phyloP scores from a whole-genome alignment of 1,140 invertebrate species.

The Drosophila ogumai region DNA sequence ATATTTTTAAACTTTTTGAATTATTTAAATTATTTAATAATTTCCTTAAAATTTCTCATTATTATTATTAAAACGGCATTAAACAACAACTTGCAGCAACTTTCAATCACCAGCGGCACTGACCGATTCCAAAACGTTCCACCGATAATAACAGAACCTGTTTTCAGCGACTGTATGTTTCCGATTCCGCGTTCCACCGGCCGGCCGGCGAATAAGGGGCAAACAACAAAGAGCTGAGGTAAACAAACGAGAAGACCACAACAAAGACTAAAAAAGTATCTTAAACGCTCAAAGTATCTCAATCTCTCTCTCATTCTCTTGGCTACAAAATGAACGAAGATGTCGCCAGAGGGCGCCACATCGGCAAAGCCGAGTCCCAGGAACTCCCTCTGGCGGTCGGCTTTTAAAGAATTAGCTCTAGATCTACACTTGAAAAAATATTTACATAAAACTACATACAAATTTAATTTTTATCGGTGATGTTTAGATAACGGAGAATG shows the following conservation, averaged over 20 bases:
- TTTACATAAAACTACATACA: background rate
- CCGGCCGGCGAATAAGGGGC: conserved; percentile 28
- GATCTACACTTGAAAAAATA: background rate
- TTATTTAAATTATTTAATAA: too few relatives aligned
- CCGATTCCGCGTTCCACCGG: conserved; percentile 7
- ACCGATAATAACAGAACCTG: conserved; percentile 6
- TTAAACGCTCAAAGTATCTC: background rate
- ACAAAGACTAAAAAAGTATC: conserved; percentile 21
- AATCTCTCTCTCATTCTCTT: background rate
- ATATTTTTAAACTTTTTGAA: too few relatives aligned
- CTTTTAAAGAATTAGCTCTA: background rate
- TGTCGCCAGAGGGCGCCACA: conserved; percentile 6
- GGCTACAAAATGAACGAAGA: conserved; percentile 33
- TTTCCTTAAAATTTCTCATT: background rate
- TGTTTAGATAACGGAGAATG: background rate
- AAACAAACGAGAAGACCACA: conserved; percentile 52
- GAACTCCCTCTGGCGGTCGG: conserved; percentile 1
- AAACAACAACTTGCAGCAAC: background rate
- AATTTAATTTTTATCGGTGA: background rate
- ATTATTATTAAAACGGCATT: background rate
- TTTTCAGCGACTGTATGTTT: conserved; percentile 10
- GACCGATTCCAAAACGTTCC: conserved; percentile 25
- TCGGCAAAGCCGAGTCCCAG: background rate
- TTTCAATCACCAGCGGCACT: background rate
- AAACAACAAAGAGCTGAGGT: conserved; percentile 6